Base-by-base conservation (phyloP, 1,140 invertebrate genomes). In the Gonioctena quinquepunctata region DNA sequence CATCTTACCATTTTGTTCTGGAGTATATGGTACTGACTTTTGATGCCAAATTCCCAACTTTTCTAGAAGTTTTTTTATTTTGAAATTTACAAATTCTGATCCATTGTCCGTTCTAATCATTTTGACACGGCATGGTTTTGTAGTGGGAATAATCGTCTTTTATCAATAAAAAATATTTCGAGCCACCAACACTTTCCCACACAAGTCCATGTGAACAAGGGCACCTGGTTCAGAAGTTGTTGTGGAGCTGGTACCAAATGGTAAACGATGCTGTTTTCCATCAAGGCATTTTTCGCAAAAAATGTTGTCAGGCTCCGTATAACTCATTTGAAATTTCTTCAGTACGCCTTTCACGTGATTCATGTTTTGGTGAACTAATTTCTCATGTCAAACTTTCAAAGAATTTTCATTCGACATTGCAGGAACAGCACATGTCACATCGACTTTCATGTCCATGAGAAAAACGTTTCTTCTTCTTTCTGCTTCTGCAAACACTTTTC, bases 1-100 rank as follows among this genome's bases (percentile, higher is more conserved):
- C n/a, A 80, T 78, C 22, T 73, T 73, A 3, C 85, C 84, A 75
- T 88, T 88, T 69, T 86, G 81, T 74, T 88, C 68, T 0, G 85
- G 83, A 3, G 81, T 84, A 69, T 86, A 86, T 0, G 79, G 48
- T 18, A 80, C 76, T n/a, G 77, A 79, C 5, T 60, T 80, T 73
- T 84, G 76, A 69, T 85, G 82, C 23, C 23, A 61, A 19, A 85
- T 83, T 7, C 81, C 82, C 26, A 60, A 27, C 42, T 52, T 63
- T 22, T 63, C 13, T 2, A 79, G 73, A 4, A 81, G 52, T n/a
- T 81, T 60, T 63, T 77, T 68, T 3, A 85, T 56, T 19, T 80
- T 72, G 61, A 74, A 69, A 54, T 83, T 85, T 0, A 80, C 48
- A 67, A 83, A 84, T 42, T 86, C 84, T 7, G 75, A 21, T 3